Conservation (phyloP, 2,888 invertebrate species). For the Caenorhabditis drosophilae region DNA sequence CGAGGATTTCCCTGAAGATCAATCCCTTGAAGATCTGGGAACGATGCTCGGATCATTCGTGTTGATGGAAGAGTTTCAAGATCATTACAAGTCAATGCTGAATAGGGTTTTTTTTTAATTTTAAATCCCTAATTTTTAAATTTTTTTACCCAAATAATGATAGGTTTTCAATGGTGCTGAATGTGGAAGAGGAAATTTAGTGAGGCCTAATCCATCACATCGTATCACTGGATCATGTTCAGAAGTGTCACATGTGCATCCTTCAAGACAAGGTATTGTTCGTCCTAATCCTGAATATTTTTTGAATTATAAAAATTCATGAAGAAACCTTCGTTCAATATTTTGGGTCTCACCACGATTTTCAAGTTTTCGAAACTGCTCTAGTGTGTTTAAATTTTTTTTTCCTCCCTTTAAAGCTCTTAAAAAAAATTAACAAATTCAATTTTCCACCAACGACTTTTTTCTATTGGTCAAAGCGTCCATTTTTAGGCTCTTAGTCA, state of each 20-base stretch:
- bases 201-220: constrained; percentile 38
- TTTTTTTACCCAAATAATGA: constrained; percentile 32
- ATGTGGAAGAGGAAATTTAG: constrained; percentile 37
- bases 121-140: not conserved
- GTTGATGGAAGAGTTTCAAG: constrained; percentile 32
- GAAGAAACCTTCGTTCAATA: too few species aligned
- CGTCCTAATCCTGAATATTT: constrained; percentile 20
- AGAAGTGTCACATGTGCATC: constrained; percentile 41
- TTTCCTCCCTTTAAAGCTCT: too few species aligned
- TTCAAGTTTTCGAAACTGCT: too few species aligned
- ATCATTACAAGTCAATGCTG: constrained; percentile 52
- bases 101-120: too few species aligned
- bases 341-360: too few species aligned
- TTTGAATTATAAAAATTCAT: too few species aligned
- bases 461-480: too few species aligned
- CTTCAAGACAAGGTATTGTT: constrained; percentile 39
- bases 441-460: too few species aligned
- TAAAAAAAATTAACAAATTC: too few species aligned
- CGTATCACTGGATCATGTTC: constrained; percentile 43
- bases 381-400: too few species aligned
- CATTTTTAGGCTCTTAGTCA: too few species aligned
- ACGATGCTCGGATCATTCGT: constrained; percentile 42
- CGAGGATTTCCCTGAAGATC: constrained; percentile 49
- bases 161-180: constrained; percentile 35
- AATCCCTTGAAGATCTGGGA: constrained; percentile 52